A percentile compares a stretch with the other conserved stretches of the same genome.
phyloP scores from a whole-genome alignment of 2,797 vertebrate species.

The Emys orbicularis region DNA sequence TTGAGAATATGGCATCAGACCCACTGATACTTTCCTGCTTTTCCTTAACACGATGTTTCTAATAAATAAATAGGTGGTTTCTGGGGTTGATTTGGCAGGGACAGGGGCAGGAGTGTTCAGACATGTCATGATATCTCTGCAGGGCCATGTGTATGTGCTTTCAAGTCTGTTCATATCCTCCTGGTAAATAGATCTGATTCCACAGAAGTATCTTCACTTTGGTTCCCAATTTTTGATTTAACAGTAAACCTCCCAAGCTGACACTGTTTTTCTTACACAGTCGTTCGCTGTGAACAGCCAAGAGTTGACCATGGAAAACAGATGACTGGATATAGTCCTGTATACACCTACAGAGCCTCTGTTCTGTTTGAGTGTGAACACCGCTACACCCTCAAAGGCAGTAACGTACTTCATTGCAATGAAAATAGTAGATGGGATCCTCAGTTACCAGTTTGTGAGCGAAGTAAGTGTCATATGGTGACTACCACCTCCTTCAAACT shows the following conservation, averaged over 20 bases:
- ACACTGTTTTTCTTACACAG: not conserved
- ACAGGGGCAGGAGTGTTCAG: rapidly evolving
- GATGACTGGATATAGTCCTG: rapidly evolving
- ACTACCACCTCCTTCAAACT: rapidly evolving
- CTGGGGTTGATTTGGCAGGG: rapidly evolving
- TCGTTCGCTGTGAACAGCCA: not conserved
- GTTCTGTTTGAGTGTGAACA: not conserved
- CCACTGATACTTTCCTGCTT: not conserved
- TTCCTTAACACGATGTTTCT: not conserved
- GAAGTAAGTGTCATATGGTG: not conserved
- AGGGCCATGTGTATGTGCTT: rapidly evolving
- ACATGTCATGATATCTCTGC: rapidly evolving
- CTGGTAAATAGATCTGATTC: rapidly evolving
- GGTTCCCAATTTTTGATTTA: rapidly evolving
- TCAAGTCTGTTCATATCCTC: not conserved
- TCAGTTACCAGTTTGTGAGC: not conserved
- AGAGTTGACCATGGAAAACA: not conserved
- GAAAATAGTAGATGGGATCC: conserved; percentile 30
- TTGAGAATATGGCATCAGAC: not conserved
- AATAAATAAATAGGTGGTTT: not conserved
- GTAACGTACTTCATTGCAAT: rapidly evolving
- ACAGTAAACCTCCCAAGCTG: rapidly evolving
- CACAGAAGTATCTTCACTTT: rapidly evolving
- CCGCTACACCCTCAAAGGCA: not conserved
- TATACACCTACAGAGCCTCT: not conserved